These are phyloP conservation scores for Ariolimax columbianus DNA, from an alignment of 2,888 invertebrate genomes.

Conservation along the genomic window DNA sequence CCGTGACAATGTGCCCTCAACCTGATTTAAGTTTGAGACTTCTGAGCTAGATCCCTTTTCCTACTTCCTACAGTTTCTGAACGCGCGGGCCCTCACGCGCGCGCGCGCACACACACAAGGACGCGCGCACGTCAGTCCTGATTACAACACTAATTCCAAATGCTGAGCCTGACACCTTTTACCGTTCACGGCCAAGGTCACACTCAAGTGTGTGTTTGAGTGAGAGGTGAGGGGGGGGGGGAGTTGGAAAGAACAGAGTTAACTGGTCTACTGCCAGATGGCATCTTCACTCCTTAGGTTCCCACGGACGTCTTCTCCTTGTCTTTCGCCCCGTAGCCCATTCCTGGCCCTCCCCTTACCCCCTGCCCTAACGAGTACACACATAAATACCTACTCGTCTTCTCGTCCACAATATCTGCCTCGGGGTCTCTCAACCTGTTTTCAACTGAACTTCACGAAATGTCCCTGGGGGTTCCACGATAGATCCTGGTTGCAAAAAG, in stretches of 20 bases:
- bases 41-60: no score
- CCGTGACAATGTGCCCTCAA: not conserved
- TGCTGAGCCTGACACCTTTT: slow-evolving; percentile 7
- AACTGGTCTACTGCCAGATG: slow-evolving; percentile 21
- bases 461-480: no score
- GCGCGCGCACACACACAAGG: not conserved
- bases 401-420: no score
- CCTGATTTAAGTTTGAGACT: no score
- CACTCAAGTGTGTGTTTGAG: no score
- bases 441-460: no score
- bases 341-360: not conserved
- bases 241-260: not conserved
- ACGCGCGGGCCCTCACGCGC: no score
- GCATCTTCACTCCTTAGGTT: slow-evolving; percentile 3
- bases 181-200: slow-evolving; percentile 30
- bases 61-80: no score
- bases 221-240: not conserved
- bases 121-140: not conserved
- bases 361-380: not conserved
- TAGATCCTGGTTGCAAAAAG: no score
- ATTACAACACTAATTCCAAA: slow-evolving; percentile 4
- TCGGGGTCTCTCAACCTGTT: no score
- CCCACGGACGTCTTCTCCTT: slow-evolving; percentile 13
- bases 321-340: not conserved
- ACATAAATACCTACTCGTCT: no score